Base-by-base conservation (phyloP, 2,113 vertebrate species). In the Axis porcinus region DNA sequence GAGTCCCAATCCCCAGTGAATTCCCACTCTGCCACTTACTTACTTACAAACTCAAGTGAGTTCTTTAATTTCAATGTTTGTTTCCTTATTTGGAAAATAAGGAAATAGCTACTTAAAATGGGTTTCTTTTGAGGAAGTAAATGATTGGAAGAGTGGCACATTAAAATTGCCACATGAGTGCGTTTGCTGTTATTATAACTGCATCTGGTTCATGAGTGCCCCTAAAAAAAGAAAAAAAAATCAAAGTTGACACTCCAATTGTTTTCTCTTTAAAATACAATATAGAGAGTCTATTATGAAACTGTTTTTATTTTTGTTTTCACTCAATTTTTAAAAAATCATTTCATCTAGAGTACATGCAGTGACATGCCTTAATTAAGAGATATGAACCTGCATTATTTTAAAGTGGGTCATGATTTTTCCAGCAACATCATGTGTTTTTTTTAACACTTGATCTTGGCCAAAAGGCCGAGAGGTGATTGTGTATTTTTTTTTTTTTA, bases 391-490 rank as follows among this genome's bases (percentile, higher is more conserved):
- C 14, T 86, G 15, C 15, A 57, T 91, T 78, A 62, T 89, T 94
- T 92, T 91, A 62, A 89, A 36, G 25, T 43, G 96, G 62, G 47
- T 92, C 40, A 96, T 57, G 83, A 67, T 88, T 87, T 97, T 85
- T 74, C 36, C 47, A 94, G 85, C 52, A 97, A 93, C 17, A 52
- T 83, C 30, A 50, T 33, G 25, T 52, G 36, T n/a, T 2, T 57
- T 43, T 60, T 62, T 89, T 25, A 5, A 82, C 10, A 74, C 67
- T 40, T 40, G 67, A 70, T 70, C n/a, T 70, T 40, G n/a, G n/a
- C 67, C 67, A 40, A 74, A 74, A 40, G n/a, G 67, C 19, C 1
- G 0, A 74, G n/a, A 74, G n/a, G n/a, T 0, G 2, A 74, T 40
- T 5, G 2, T 23, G 19, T 54, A 7, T 43, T 21, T 52, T 47